A percentile compares a stretch with the other conserved stretches of the same genome.
Conservation (phyloP, 2,113 vertebrate genomes). For the Laticauda laticaudata region DNA sequence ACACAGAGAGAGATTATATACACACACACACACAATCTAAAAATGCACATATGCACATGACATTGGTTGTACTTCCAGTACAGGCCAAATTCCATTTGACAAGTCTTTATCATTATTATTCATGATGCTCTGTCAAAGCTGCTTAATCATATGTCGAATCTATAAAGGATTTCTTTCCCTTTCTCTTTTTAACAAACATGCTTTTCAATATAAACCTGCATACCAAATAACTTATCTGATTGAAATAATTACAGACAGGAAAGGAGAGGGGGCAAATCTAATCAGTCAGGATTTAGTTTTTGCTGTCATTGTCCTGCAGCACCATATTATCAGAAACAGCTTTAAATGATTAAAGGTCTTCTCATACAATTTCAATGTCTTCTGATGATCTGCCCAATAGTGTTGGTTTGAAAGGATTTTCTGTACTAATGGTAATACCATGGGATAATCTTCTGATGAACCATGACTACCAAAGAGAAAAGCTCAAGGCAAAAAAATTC, state of each 20-base stretch:
- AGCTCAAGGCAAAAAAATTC: background rate
- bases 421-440: slow-evolving; percentile 2
- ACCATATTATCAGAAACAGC: slow-evolving; percentile 38
- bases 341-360: slow-evolving; percentile 57
- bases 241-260: slow-evolving; percentile 61
- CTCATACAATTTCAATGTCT: slow-evolving; percentile 43
- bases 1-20: background rate
- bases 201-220: slow-evolving; percentile 63
- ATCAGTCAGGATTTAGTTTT: slow-evolving; percentile 54
- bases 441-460: background rate
- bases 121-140: slow-evolving; percentile 57
- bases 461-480: background rate
- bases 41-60: background rate
- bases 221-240: slow-evolving; percentile 62
- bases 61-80: slow-evolving; percentile 23
- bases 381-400: slow-evolving; percentile 34
- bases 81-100: slow-evolving; percentile 49
- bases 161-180: slow-evolving; percentile 61
- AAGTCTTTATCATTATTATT: slow-evolving; percentile 55
- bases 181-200: slow-evolving; percentile 64
- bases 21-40: background rate
- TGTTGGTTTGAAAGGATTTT: slow-evolving; percentile 21
- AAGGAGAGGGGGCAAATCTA: background rate
- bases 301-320: slow-evolving; percentile 54
- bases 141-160: slow-evolving; percentile 55